phyloP scores from a whole-genome alignment of 2,888 invertebrate species.

The Microchrysa polita region DNA sequence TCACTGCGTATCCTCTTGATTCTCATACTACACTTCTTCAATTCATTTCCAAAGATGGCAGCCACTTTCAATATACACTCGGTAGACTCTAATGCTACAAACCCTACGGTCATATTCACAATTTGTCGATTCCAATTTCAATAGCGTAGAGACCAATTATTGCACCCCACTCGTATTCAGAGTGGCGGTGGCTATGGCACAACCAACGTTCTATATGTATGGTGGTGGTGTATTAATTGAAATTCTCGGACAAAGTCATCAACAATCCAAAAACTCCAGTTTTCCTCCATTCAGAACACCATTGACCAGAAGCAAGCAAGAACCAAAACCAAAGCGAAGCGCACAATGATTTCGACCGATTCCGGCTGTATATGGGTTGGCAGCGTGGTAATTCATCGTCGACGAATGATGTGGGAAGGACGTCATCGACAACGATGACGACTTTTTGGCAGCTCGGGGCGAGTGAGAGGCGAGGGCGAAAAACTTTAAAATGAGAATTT shows the following conservation, averaged over 20 bases:
- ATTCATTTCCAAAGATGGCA: conserved; percentile 24
- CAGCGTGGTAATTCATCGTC: background rate
- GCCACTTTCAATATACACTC: background rate
- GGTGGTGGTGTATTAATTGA: conserved; percentile 38
- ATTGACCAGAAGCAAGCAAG: no score
- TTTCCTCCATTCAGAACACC: background rate
- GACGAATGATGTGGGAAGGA: conserved; percentile 7
- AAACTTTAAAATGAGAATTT: conserved; percentile 43
- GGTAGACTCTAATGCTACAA: background rate
- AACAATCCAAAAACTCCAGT: conserved; percentile 27
- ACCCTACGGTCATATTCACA: conserved; percentile 8
- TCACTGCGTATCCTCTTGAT: background rate
- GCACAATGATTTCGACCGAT: no score
- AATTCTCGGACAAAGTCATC: conserved; percentile 44
- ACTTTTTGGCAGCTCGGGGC: background rate
- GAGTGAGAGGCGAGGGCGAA: background rate
- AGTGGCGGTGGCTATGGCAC: background rate
- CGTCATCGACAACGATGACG: conserved; percentile 1
- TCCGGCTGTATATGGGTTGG: no score
- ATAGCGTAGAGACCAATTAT: background rate
- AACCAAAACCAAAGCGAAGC: no score
- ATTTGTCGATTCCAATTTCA: conserved; percentile 40
- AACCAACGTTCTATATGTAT: conserved; percentile 20
- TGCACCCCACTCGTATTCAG: no score
- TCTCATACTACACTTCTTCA: background rate